phyloP scores from a whole-genome alignment of 2,113 vertebrate genomes.

The rabbit (Oryctolagus cuniculus) region DNA sequence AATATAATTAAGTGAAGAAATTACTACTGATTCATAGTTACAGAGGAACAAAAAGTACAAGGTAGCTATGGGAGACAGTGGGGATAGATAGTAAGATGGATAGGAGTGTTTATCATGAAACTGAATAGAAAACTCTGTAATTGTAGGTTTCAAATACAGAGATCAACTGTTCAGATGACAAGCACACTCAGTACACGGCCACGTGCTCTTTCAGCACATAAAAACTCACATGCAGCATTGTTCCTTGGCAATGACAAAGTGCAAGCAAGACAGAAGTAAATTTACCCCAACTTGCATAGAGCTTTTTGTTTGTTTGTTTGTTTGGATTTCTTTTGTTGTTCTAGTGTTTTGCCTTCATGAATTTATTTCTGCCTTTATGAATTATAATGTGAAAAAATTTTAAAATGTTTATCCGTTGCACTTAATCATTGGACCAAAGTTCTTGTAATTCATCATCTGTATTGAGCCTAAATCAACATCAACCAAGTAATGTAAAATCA shows the following conservation, averaged over 20 bases:
- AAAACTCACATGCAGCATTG: neutral
- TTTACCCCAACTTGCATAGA: neutral
- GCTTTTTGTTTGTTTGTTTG: neutral
- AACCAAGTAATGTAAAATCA: slow-evolving; percentile 4
- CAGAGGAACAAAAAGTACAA: neutral
- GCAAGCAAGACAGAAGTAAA: neutral
- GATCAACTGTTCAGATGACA: neutral
- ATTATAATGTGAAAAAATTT: neutral
- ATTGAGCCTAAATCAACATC: slow-evolving; percentile 28
- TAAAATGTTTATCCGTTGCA: neutral
- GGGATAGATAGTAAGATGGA: neutral
- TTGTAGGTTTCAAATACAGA: slow-evolving; percentile 42
- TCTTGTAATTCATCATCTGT: neutral
- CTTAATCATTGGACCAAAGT: neutral
- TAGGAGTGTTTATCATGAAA: slow-evolving; percentile 4
- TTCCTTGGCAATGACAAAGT: neutral
- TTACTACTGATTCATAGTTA: neutral
- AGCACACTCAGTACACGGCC: neutral
- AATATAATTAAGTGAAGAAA: slow-evolving; percentile 26
- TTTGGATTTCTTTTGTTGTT: neutral
- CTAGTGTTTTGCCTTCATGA: neutral
- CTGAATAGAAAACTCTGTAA: neutral
- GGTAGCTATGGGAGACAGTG: neutral
- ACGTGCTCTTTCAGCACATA: neutral
- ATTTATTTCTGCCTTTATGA: neutral